These are phyloP conservation scores for Bombycilla garrulus DNA, from an alignment of 2,113 vertebrate species.

Conservation along the genomic window DNA sequence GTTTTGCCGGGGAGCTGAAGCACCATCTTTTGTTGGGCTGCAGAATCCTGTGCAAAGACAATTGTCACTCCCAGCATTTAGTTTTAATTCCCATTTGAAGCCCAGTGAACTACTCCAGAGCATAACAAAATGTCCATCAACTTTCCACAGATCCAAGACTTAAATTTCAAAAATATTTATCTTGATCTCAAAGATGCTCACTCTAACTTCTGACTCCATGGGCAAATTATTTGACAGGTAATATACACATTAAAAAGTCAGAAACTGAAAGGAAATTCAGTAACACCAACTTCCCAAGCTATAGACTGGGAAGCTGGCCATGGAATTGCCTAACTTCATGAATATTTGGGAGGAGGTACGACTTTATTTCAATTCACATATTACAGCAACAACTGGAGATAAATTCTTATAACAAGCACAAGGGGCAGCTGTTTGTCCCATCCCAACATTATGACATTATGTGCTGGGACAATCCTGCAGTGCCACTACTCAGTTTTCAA, in stretches of 20 bases:
- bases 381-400: neutral
- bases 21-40: neutral
- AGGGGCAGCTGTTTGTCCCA: neutral
- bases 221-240: neutral
- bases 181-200: neutral
- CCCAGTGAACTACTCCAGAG: neutral
- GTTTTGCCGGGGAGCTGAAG: neutral
- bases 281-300: neutral
- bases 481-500: neutral
- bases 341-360: fast-evolving
- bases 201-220: neutral
- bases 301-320: neutral
- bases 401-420: neutral
- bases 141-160: neutral
- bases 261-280: neutral
- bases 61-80: neutral
- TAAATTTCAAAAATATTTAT: neutral
- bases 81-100: neutral
- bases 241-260: neutral
- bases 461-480: neutral
- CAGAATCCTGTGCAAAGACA: neutral
- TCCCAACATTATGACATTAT: fast-evolving
- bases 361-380: neutral
- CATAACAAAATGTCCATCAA: neutral
- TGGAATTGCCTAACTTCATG: neutral